These are phyloP conservation scores for Standfussiana lucernea DNA, from an alignment of 2,888 invertebrate genomes.

Conservation along the genomic window DNA sequence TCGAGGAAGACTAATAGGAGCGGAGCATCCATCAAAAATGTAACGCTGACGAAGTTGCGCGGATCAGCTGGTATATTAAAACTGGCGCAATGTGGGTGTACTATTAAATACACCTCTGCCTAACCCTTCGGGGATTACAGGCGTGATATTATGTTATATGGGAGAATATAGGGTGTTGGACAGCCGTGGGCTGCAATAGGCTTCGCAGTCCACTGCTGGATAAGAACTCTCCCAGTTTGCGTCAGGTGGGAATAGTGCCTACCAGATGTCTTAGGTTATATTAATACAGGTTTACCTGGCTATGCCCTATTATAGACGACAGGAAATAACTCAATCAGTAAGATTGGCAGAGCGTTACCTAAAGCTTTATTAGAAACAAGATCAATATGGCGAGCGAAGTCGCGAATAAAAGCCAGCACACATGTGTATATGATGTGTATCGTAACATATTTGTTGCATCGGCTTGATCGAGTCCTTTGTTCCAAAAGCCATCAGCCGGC, in stretches of 20 bases:
- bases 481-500: slow-evolving; percentile 86
- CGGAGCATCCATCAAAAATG: too few species aligned
- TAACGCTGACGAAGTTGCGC: too few species aligned
- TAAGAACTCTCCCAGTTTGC: background rate
- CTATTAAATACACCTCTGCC: background rate
- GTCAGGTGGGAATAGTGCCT: background rate
- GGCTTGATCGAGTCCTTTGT: slow-evolving; percentile 81
- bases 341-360: slow-evolving; percentile 17
- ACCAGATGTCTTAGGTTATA: background rate
- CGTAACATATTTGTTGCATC: slow-evolving; percentile 69
- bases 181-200: background rate
- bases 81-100: too few species aligned
- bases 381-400: slow-evolving; percentile 4
- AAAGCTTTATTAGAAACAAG: slow-evolving; percentile 16
- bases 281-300: background rate
- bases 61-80: too few species aligned
- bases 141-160: background rate
- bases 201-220: background rate
- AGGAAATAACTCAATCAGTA: slow-evolving; percentile 34
- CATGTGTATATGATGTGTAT: slow-evolving; percentile 37
- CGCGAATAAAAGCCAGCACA: slow-evolving; percentile 17
- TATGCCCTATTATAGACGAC: background rate
- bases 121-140: background rate
- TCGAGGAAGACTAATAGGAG: too few species aligned
- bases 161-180: background rate